Conservation (phyloP, 2,797 vertebrate species). For the Sebastes diaconus region DNA sequence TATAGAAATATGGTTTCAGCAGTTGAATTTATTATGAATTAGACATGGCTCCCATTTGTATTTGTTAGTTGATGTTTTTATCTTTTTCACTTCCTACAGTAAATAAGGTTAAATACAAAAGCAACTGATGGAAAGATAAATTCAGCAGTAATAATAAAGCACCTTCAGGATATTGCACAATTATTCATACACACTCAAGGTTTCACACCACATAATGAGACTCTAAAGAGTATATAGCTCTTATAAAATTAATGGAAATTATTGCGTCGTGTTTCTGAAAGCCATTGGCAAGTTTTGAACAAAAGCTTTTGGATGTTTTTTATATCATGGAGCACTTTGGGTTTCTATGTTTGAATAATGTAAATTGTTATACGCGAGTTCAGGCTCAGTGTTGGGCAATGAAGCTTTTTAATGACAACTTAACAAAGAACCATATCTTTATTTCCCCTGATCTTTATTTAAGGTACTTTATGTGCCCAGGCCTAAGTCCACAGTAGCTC, state of each 20-base stretch:
- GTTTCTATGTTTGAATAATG: neutral
- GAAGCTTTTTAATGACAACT: slow-evolving; percentile 1
- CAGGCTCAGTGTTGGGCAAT: neutral
- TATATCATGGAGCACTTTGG: neutral
- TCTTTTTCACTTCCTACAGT: neutral
- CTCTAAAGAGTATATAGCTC: neutral
- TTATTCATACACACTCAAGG: neutral
- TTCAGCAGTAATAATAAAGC: neutral
- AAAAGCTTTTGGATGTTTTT: neutral
- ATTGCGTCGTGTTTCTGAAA: neutral
- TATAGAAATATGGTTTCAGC: neutral
- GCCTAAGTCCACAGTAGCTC: neutral
- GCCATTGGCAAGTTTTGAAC: neutral
- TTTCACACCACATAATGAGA: neutral
- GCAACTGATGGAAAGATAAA: neutral
- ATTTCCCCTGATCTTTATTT: neutral
- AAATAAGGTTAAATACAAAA: neutral
- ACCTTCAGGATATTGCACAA: neutral
- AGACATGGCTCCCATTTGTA: neutral
- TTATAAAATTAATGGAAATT: neutral
- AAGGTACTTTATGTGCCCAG: neutral
- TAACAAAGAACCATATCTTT: neutral
- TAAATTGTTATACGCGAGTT: neutral
- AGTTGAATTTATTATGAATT: neutral
- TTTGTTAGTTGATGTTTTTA: neutral